A percentile compares a stretch with the other conserved stretches of the same genome.
Conservation (phyloP, 1,140 invertebrate species). For the Drosophila pseudoananassae region DNA sequence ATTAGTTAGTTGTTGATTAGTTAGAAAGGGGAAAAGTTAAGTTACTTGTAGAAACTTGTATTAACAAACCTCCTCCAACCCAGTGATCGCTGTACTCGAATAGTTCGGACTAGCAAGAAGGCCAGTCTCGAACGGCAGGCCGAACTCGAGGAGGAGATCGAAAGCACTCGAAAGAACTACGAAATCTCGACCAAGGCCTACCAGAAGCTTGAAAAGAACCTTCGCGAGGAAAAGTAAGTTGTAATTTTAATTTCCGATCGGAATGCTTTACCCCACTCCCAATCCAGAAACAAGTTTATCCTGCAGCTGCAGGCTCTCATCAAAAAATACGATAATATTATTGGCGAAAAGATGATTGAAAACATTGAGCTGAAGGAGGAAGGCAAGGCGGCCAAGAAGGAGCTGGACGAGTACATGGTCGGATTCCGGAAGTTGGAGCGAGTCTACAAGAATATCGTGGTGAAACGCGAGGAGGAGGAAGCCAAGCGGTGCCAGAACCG, state of each 20-base stretch:
- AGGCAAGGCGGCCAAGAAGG: slow-evolving; percentile 13
- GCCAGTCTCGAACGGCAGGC: slow-evolving; percentile 29
- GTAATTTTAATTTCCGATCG: not conserved
- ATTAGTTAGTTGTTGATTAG: too few relatives aligned
- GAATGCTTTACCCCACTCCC: not conserved
- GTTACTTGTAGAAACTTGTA: not conserved
- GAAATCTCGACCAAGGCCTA: not conserved
- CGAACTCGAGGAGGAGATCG: slow-evolving; percentile 27
- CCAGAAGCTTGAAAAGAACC: slow-evolving; percentile 9
- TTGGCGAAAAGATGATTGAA: slow-evolving; percentile 51
- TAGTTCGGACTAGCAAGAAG: slow-evolving; percentile 30
- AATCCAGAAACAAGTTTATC: slow-evolving; percentile 45
- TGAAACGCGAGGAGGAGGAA: slow-evolving; percentile 53
- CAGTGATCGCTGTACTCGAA: slow-evolving; percentile 40
- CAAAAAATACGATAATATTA: slow-evolving; percentile 54
- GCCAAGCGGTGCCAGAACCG: slow-evolving; percentile 6
- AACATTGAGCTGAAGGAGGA: slow-evolving; percentile 36
- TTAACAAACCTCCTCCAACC: not conserved
- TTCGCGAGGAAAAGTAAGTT: slow-evolving; percentile 59
- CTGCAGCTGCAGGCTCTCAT: slow-evolving; percentile 56
- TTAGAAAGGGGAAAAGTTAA: not conserved
- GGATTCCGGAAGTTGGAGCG: slow-evolving; percentile 28
- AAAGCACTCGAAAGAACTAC: not conserved
- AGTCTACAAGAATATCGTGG: slow-evolving; percentile 52
- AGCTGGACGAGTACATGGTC: slow-evolving; percentile 29